Evolutionary conservation across 2,888 invertebrate genomes (phyloP), one percentile per base, ranked within the genome.

Genomic region (Amiota communis): DNA sequence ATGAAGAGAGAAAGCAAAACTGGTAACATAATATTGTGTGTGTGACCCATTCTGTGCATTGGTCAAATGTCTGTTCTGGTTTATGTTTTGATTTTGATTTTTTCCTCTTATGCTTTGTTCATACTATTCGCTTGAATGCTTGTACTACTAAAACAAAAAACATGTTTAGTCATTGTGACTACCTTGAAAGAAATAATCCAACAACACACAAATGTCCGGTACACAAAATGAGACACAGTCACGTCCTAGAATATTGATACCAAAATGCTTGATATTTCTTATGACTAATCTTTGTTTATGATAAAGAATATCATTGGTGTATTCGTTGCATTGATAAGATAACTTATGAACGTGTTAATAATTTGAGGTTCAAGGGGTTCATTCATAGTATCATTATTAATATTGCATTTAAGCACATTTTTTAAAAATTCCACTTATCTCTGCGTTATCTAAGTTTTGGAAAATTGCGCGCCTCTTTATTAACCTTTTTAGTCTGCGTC

Each of bases 41-140:
- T n/a, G n/a, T 36, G 36, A 36, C 36, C 36, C 36, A 36, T 76
- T 74, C 76, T 64, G 36, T 64, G n/a, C 12, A n/a, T 17, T 48
- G 59, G 23, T 17, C 23, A 20, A 23, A 23, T 23, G 1, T 23
- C 23, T 23, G 3, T 59, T n/a, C n/a, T n/a, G 0, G 10, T 23
- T 59, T 59, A 0, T 20, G 11, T 59, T 17, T 17, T 20, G 17
- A 11, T 59, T 23, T 23, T n/a, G n/a, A n/a, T n/a, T 17, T 59
- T 59, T 17, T 59, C 1, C 15, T 57, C 17, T 57, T 15, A 11
- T 57, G 1, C 11, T 13, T 11, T n/a, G 10, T 59, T 59, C 46
- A 63, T 46, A 36, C 36, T 36, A 36, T 36, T 36, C 36, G 36
- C 8, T 36, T 36, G 36, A 36, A 6, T 36, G n/a, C n/a, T 36